Evolutionary conservation across 64 coral and sea anemone species (phyloP).

Genomic region (Actinia tenebrosa): DNA sequence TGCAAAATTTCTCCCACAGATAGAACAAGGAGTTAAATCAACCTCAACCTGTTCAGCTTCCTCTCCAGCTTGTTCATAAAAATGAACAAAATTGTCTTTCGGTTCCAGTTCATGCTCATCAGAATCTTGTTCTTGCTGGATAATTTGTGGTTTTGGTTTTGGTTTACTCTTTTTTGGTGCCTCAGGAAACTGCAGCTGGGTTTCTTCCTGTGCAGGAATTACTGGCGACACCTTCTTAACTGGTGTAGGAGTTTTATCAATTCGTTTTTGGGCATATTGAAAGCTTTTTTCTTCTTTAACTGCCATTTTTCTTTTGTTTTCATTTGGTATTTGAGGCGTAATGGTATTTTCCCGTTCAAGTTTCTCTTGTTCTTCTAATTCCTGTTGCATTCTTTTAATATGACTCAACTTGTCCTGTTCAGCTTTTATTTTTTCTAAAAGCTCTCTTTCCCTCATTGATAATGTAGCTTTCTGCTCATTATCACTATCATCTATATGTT

Average conservation of each 20-base stretch:
- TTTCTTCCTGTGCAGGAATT: not conserved
- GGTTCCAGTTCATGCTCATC: conserved; percentile 20
- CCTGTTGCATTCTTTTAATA: conserved; percentile 61
- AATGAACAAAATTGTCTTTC: conserved; percentile 26
- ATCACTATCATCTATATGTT: conserved; percentile 1
- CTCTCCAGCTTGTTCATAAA: conserved; percentile 63
- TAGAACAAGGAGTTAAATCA: conserved; percentile 63
- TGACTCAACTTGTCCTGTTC: conserved; percentile 64
- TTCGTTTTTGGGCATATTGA: not conserved
- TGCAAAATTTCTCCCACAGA: conserved; percentile 92
- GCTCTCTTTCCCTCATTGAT: conserved; percentile 63
- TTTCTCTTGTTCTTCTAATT: conserved; percentile 66
- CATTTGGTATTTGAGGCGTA: not conserved
- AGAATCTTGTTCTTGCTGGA: not conserved
- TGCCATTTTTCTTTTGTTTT: conserved; percentile 27
- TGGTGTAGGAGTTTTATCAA: conserved; percentile 7
- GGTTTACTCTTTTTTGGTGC: not conserved
- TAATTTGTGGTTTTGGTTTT: not conserved
- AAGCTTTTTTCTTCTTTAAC: conserved; percentile 21
- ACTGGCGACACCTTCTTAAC: not conserved
- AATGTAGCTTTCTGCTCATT: conserved; percentile 4
- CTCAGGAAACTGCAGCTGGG: not conserved
- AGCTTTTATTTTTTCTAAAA: conserved; percentile 65
- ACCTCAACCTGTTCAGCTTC: conserved; percentile 19
- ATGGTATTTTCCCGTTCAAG: conserved; percentile 33